Percentiles rank a stretch among this genome's conserved stretches.
Evolutionary conservation across 2,113 vertebrate genomes (phyloP).

Genomic region (Alethe castanea): DNA sequence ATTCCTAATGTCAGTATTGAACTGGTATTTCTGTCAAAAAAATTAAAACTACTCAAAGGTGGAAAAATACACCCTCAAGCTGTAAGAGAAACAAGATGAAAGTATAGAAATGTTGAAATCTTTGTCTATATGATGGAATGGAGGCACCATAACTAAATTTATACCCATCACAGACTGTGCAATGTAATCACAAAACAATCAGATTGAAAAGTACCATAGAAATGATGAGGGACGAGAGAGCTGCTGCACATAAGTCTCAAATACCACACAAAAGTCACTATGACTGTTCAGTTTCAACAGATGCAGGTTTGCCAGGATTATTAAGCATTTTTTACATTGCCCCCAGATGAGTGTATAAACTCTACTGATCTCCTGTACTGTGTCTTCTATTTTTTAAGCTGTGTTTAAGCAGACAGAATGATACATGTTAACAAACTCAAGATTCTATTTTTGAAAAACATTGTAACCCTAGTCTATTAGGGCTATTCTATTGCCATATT

Average conservation of each 20-base stretch:
- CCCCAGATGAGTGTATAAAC: background rate
- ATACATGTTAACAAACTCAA: background rate
- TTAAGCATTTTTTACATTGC: background rate
- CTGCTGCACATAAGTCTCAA: background rate
- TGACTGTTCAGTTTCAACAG: background rate
- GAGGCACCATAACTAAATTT: background rate
- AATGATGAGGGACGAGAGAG: background rate
- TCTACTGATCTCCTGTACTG: background rate
- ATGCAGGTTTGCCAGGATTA: background rate
- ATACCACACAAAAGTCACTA: background rate
- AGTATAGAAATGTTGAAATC: background rate
- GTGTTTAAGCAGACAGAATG: background rate
- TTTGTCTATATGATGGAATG: background rate
- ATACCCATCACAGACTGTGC: background rate
- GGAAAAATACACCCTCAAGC: background rate
- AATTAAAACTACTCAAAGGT: background rate
- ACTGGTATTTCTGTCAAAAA: background rate
- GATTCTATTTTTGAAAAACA: background rate
- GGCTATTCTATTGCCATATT: background rate
- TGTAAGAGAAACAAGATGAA: background rate
- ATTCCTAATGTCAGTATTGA: background rate
- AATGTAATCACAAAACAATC: background rate
- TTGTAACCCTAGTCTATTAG: background rate
- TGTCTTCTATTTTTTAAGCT: background rate
- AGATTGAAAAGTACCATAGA: background rate